Evolutionary conservation across 2,113 vertebrate species (phyloP), one percentile per base, ranked within the genome.

Genomic region (Rynchops niger): DNA sequence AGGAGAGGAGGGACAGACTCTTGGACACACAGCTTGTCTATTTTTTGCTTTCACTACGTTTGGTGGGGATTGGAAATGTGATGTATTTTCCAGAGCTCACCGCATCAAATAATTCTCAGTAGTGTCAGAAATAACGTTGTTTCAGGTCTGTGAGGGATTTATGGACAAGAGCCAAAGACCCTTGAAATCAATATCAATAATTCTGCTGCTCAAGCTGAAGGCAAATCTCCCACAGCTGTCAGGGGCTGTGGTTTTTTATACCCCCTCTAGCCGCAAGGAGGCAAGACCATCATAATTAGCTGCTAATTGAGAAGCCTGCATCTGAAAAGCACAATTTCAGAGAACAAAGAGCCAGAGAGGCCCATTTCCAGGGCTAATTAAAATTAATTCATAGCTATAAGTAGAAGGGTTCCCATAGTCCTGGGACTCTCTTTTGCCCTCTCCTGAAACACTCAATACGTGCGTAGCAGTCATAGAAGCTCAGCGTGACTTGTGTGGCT

Each of bases 361-460:
- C 94, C 81, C 42, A 49, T 53, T 90, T 71, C 58, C 86, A 73
- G 88, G 63, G 72, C 94, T 86, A 47, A 93, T 95, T 95, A 91
- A 94, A 96, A 94, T 97, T 97, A 95, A 96, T 97, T 95, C 95
- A 65, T 69, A 71, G 96, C 84, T 96, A 63, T 91, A 94, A 97
- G 95, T 90, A 89, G 91, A 90, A 92, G 92, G 47, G 53, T 83
- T 88, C 65, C 70, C 94, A 95, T 86, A 79, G 93, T 92, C 92
- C 47, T 88, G 95, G 83, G 95, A 92, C 92, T 95, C 84, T 94
- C 83, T 91, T 78, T 91, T 91, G 78, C 70, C 70, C 66, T 93
- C 84, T 96, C 78, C 89, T 82, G 66, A 87, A 96, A 72, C 45
- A 61, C 43, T 6, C 88, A 98, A 97, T 90, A 91, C 43, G 96